Base-by-base conservation (phyloP, 2,888 invertebrate species). In the Agriopis marginaria region DNA sequence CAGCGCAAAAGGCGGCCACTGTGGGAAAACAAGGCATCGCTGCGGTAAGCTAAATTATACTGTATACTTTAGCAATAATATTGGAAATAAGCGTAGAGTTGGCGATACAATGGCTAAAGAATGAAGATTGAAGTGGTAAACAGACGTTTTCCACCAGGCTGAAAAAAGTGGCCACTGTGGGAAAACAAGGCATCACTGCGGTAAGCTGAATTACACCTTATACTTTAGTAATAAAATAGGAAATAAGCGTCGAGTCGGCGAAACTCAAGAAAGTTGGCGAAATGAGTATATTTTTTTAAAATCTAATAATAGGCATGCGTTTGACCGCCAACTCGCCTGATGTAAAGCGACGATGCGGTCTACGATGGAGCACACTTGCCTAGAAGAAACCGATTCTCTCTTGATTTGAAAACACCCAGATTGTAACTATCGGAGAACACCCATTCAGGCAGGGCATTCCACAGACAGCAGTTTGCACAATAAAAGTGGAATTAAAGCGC, bases 1-100 rank as follows among this genome's bases (percentile, higher is more conserved):
- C 86, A 2, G 92, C 93, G 0, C 65, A 77, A 1, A 82, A 74
- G 32, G 91, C 93, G 0, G 90, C 89, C 0, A 62, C 74, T 0
- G 40, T 79, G 0, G 92, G 91, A 0, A 81, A 88, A 61, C 87
- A 86, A 1, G 88, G 81, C 1, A 76, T 92, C 11, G 91, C 93
- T 49, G 89, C 93, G 45, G 93, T 93, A 47, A 87, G 88, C 85
- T 49, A 44, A n/a, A 32, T 39, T 53, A 14, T 40, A 39, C 17
- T 9, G 8, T 66, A 54, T 10, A 0, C 3, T 7, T 12, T 42
- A 49, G 17, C 6, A 6, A 40, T 23, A 47, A 40, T 3, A 32
- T 11, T 32, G 10, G 3, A 55, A 40, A 40, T 11, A 40, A 53
- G 12, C 23, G 23, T 53, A 8, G 32, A 53, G 32, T 53, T 32